Conservation (phyloP, 2,113 vertebrate genomes). For the Nicator chloris region DNA sequence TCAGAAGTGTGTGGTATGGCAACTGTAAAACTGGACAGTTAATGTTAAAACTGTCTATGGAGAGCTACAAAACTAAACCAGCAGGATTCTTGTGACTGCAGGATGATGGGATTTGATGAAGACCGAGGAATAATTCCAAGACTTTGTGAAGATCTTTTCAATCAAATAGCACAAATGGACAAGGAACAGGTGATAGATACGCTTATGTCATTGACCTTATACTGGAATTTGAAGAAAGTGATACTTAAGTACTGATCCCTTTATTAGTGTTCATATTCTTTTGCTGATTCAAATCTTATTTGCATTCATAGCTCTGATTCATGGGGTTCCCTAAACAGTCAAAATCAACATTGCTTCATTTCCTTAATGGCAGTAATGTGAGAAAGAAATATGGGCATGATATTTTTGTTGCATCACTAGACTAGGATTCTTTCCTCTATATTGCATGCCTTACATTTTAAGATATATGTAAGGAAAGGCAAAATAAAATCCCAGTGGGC, state of each 20-base stretch:
- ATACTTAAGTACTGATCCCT: not conserved
- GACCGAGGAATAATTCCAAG: slow-evolving; percentile 89
- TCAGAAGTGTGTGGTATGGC: not conserved
- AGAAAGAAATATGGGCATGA: not conserved
- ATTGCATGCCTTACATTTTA: not conserved
- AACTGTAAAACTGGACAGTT: not conserved
- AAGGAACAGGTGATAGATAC: slow-evolving; percentile 74
- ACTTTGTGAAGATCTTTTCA: slow-evolving; percentile 91
- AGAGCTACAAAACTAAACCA: not conserved
- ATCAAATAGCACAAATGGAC: slow-evolving; percentile 70
- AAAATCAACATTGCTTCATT: not conserved
- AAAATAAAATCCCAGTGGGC: not conserved
- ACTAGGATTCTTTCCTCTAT: not conserved
- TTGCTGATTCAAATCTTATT: not conserved
- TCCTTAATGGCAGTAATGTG: not conserved
- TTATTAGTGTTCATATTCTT: not conserved
- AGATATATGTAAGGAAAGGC: not conserved
- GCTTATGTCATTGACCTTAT: not conserved
- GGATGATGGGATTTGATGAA: slow-evolving; percentile 96
- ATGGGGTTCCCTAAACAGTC: not conserved
- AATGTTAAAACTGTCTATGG: not conserved
- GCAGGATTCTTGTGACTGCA: slow-evolving; percentile 22
- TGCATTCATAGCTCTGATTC: not conserved
- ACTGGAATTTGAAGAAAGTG: not conserved
- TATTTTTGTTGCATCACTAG: not conserved